Percentiles rank a stretch among this genome's conserved stretches.
Conservation (phyloP, 2,888 invertebrate genomes). For the Thymelicus sylvestris region DNA sequence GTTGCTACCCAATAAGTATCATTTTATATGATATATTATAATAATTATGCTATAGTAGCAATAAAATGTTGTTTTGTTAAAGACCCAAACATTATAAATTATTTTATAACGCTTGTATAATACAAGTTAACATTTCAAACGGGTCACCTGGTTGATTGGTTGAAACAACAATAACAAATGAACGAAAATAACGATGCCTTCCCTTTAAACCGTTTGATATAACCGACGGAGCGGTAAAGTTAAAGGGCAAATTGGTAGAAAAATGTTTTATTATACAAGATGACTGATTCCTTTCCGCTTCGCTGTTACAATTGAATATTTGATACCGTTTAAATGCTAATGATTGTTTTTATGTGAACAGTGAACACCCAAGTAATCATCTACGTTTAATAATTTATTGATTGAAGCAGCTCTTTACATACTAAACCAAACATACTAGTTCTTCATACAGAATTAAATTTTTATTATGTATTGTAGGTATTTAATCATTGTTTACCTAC, state of each 20-base stretch:
- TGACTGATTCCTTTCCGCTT: slow-evolving; percentile 43
- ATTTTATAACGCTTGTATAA: slow-evolving; percentile 13
- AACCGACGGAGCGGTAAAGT: slow-evolving; percentile 56
- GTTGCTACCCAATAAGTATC: too few relatives aligned
- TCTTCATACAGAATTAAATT: too few relatives aligned
- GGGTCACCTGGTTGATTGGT: slow-evolving; percentile 37
- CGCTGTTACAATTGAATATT: slow-evolving; percentile 28
- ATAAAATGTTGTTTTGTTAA: too few relatives aligned
- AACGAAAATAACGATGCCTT: slow-evolving; percentile 69
- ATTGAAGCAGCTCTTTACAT: too few relatives aligned
- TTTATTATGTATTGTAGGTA: too few relatives aligned
- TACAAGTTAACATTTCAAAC: neutral
- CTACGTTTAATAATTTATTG: neutral
- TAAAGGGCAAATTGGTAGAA: slow-evolving; percentile 60
- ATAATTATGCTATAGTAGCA: too few relatives aligned
- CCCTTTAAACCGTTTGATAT: slow-evolving; percentile 59
- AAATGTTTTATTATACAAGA: slow-evolving; percentile 51
- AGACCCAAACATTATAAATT: neutral
- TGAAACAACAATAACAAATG: slow-evolving; percentile 63
- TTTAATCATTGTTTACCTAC: too few relatives aligned
- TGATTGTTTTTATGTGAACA: slow-evolving; percentile 7
- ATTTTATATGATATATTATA: too few relatives aligned
- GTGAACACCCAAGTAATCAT: neutral
- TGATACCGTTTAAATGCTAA: slow-evolving; percentile 2
- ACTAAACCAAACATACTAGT: too few relatives aligned